phyloP scores from a whole-genome alignment of 2,113 vertebrate genomes.

The Thalassarche chlororhynchos region DNA sequence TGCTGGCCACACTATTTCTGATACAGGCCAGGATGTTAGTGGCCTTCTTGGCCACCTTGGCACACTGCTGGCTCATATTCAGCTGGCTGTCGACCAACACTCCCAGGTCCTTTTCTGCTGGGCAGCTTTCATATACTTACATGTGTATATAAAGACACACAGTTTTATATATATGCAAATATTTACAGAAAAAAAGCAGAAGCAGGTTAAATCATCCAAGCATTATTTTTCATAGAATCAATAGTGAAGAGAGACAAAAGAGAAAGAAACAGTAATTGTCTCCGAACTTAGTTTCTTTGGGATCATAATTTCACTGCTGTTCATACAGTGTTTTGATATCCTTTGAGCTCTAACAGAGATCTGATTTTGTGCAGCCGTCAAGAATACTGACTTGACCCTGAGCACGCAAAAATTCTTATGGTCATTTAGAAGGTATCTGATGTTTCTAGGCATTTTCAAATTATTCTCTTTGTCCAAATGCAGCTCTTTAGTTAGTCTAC shows the following conservation, averaged over 20 bases:
- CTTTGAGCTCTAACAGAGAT: neutral
- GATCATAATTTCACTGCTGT: neutral
- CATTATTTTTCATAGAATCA: neutral
- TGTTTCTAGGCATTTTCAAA: neutral
- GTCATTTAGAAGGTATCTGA: neutral
- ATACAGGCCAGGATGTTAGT: too few species aligned
- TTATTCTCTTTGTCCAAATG: neutral
- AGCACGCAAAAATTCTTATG: neutral
- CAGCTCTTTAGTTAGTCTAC: neutral
- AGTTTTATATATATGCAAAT: neutral
- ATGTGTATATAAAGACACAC: neutral
- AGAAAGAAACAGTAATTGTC: neutral
- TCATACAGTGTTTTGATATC: neutral
- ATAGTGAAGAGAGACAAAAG: neutral
- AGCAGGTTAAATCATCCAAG: neutral
- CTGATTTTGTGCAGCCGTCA: neutral
- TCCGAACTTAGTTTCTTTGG: neutral
- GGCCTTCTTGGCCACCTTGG: too few species aligned
- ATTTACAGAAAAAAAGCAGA: neutral
- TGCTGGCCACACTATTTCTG: too few species aligned
- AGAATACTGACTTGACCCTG: neutral
- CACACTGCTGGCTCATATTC: too few species aligned
- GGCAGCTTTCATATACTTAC: neutral
- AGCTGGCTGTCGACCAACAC: too few species aligned
- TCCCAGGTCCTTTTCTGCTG: too few species aligned